Evolutionary conservation across 2,113 vertebrate genomes (phyloP).

Genomic region (Microcebus ravelobensis): DNA sequence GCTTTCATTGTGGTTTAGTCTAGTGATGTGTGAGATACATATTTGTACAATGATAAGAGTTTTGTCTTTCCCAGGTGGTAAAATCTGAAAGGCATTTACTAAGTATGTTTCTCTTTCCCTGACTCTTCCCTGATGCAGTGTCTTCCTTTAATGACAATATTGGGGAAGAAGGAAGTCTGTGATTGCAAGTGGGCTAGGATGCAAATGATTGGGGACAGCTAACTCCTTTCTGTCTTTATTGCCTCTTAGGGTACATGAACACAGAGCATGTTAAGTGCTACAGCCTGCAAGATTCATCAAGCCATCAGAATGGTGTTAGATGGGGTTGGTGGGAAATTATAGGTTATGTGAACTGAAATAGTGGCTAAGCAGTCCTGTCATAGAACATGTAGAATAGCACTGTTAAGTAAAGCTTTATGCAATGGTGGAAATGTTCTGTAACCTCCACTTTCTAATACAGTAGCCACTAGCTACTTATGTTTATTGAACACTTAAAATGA

Average conservation of each 20-base stretch:
- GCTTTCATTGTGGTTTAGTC: background rate
- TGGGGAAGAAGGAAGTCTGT: background rate
- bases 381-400: background rate
- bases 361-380: background rate
- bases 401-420: constrained; percentile 19
- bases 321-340: background rate
- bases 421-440: background rate
- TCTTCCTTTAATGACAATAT: background rate
- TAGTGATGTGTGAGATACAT: background rate
- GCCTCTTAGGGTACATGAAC: background rate
- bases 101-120: background rate
- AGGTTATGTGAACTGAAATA: background rate
- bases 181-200: background rate
- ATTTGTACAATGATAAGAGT: background rate
- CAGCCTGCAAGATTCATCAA: background rate
- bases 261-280: background rate
- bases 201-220: background rate
- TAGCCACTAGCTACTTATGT: background rate
- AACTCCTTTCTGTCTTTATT: constrained; percentile 2
- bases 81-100: constrained; percentile 25
- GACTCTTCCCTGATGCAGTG: background rate
- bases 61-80: background rate
- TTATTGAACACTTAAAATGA: background rate
- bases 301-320: background rate
- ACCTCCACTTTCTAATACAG: background rate